Conservation (phyloP, 1,140 invertebrate genomes). For the Diorhabda elongata region DNA sequence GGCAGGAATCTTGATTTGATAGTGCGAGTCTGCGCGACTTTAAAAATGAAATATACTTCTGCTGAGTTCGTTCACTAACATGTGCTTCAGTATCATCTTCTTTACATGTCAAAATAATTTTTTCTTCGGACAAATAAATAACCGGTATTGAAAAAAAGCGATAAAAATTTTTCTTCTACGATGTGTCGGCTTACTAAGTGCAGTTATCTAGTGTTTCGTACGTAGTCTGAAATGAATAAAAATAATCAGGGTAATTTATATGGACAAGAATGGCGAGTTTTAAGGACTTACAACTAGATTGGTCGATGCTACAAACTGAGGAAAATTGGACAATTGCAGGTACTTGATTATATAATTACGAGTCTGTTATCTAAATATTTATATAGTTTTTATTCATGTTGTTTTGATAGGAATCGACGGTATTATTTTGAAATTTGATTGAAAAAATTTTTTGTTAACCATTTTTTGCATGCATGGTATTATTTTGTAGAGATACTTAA, state of each 20-base stretch:
- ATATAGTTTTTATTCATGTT: no score
- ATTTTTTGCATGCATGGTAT: no score
- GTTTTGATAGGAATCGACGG: no score
- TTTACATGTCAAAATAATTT: conserved; percentile 9
- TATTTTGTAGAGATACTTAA: no score
- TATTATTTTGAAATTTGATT: no score
- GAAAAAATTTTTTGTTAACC: no score
- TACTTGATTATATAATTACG: no score
- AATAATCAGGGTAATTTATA: neutral
- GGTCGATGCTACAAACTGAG: conserved; percentile 7
- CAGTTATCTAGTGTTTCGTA: no score
- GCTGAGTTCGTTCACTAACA: conserved; percentile 5
- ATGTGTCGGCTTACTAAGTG: no score
- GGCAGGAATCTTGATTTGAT: conserved; percentile 4
- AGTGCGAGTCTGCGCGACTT: conserved; percentile 13
- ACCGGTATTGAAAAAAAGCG: neutral
- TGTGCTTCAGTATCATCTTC: conserved; percentile 16
- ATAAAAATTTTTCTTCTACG: no score
- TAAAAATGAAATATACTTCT: neutral
- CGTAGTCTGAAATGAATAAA: neutral
- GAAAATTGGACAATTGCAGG: conserved; percentile 10
- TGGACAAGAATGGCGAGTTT: conserved; percentile 11
- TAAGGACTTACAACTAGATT: conserved; percentile 13
- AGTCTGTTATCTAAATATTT: no score
- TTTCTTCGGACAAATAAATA: conserved; percentile 1